Conservation (phyloP, 2,797 vertebrate genomes). For the Urocyon cinereoargenteus region DNA sequence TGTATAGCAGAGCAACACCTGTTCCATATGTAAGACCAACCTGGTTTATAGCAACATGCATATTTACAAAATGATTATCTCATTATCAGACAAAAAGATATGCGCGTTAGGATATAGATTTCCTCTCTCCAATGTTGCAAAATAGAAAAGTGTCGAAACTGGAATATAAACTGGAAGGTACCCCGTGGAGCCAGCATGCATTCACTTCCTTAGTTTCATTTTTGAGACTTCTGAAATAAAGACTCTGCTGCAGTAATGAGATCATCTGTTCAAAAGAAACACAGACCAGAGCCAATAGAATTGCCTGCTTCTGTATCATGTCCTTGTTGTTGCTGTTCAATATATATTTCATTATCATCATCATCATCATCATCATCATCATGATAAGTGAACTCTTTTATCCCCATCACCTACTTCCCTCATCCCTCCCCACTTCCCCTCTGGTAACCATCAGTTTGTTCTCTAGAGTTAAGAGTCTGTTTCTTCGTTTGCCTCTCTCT, state of each 20-base stretch:
- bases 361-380: not conserved
- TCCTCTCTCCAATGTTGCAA: not conserved
- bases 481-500: too few relatives aligned
- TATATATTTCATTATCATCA: not conserved
- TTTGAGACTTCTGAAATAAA: constrained; percentile 2
- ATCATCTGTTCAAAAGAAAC: not conserved
- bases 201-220: constrained; percentile 18
- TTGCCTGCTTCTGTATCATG: not conserved
- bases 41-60: not conserved
- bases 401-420: not conserved
- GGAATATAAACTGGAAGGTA: not conserved
- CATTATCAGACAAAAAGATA: not conserved
- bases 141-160: not conserved
- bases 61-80: not conserved
- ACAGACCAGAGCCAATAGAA: not conserved
- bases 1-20: not conserved
- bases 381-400: not conserved
- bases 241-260: not conserved
- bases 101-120: not conserved
- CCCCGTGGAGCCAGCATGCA: not conserved
- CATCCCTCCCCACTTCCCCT: not conserved
- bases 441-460: not conserved
- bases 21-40: not conserved
- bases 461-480: not conserved
- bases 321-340: not conserved